These are phyloP conservation scores for Falco peregrinus DNA, from an alignment of 2,797 vertebrate species.

Conservation along the genomic window DNA sequence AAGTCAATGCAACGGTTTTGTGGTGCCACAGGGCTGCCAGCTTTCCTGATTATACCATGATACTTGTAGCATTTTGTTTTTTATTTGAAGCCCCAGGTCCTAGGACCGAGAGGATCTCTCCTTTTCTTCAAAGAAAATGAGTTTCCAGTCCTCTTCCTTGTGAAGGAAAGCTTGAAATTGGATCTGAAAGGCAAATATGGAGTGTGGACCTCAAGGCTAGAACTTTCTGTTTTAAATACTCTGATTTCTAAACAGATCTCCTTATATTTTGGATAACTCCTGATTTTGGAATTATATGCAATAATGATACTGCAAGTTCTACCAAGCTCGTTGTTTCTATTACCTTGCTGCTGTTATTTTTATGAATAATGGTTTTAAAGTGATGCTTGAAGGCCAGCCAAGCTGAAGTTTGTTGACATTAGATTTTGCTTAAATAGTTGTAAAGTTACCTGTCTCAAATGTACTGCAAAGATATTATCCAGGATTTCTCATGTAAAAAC, in stretches of 20 bases:
- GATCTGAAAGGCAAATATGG: neutral
- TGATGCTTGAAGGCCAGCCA: neutral
- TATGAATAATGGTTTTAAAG: neutral
- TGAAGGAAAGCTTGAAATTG: neutral
- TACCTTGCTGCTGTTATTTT: neutral
- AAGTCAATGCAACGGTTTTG: neutral
- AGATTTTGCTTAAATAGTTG: neutral
- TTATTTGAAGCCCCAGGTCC: neutral
- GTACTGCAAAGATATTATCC: neutral
- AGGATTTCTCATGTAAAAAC: neutral
- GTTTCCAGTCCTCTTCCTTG: neutral
- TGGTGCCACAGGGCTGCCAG: neutral
- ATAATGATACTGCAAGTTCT: neutral
- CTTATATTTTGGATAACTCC: neutral
- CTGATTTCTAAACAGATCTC: neutral
- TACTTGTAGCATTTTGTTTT: neutral
- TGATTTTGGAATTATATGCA: neutral
- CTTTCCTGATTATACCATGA: neutral
- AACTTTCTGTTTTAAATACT: neutral
- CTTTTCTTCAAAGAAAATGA: neutral
- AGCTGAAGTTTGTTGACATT: neutral
- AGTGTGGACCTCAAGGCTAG: neutral
- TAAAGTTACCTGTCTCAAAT: neutral
- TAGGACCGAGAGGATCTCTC: neutral
- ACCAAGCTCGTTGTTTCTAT: neutral